Base-by-base conservation (phyloP, 2,113 vertebrate species). In the Cervus canadensis region DNA sequence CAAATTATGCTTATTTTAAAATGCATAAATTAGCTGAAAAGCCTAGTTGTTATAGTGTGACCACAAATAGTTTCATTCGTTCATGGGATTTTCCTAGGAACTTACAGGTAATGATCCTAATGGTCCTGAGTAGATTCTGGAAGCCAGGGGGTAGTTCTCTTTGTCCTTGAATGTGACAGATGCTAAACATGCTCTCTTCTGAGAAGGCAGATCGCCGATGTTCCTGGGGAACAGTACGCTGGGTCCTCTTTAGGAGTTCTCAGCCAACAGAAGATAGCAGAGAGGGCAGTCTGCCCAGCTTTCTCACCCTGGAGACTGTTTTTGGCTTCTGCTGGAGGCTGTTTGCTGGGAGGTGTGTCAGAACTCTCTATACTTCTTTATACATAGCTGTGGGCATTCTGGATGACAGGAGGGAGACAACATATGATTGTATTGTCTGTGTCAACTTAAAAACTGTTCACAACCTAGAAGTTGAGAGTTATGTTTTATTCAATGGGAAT, bases 1-100 rank as follows among this genome's bases (percentile, higher is more conserved):
- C 21, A 60, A 87, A 97, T 96, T 87, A 52, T 62, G 19, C 52
- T 76, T 83, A 90, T 86, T 45, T 97, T 83, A 95, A 95, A 95
- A 92, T 43, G 48, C 36, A 89, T 67, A 33, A 33, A 79, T 97
- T 85, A 40, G 0, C 52, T 79, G 60, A 54, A 91, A 95, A 97
- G 40, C 48, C 74, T 64, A 3, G 16, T 87, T 81, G 19, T 92
- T 92, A 57, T 4, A 82, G 48, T 60, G 67, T 59, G 74, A 64
- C 36, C 62, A 59, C 48, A 88, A 91, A 60, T 85, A 90, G 25
- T 6, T 91, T 74, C 82, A 86, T 91, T 95, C 48, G n/a, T 91
- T 97, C 62, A 15, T 36, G 21, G 87, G 78, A 74, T 87, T 91
- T 94, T 91, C 62, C 96, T 90, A 81, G 62, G 82, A 30, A 87